A percentile compares a stretch with the other conserved stretches of the same genome.
Conservation (phyloP, 2,888 invertebrate species). For the Limnephilus rhombicus region DNA sequence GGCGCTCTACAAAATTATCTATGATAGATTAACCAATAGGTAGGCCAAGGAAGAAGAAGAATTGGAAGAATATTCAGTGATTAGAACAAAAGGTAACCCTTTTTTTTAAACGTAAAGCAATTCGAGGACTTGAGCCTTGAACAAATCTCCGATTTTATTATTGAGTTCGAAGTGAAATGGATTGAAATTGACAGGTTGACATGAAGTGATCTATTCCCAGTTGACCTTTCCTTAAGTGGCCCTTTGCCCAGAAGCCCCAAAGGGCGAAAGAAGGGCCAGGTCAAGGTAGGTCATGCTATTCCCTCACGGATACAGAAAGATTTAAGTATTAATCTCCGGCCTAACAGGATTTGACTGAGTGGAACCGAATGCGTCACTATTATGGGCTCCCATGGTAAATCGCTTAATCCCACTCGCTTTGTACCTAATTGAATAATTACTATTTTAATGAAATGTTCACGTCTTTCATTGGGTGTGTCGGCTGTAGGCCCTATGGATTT, state of each 20-base stretch:
- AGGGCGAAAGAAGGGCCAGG: background rate
- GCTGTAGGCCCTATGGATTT: background rate
- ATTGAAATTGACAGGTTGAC: background rate
- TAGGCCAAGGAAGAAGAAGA: background rate
- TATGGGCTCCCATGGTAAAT: background rate
- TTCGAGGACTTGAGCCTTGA: background rate
- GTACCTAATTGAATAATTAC: background rate
- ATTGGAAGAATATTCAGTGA: background rate
- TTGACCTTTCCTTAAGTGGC: background rate
- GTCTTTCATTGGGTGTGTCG: background rate
- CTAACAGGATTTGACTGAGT: slow-evolving; percentile 13
- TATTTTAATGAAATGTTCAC: background rate
- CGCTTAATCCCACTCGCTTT: background rate
- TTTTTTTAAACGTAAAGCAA: background rate
- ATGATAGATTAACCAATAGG: background rate
- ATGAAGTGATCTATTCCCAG: background rate
- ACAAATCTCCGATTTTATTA: background rate
- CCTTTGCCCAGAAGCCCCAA: background rate
- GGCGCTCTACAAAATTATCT: background rate
- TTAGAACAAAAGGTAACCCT: background rate
- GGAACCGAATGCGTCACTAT: background rate
- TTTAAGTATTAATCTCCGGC: background rate
- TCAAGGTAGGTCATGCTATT: background rate
- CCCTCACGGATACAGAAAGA: background rate
- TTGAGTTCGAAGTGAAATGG: background rate